Evolutionary conservation across 2,888 invertebrate species (phyloP).

Genomic region (Ethmia dodecea): DNA sequence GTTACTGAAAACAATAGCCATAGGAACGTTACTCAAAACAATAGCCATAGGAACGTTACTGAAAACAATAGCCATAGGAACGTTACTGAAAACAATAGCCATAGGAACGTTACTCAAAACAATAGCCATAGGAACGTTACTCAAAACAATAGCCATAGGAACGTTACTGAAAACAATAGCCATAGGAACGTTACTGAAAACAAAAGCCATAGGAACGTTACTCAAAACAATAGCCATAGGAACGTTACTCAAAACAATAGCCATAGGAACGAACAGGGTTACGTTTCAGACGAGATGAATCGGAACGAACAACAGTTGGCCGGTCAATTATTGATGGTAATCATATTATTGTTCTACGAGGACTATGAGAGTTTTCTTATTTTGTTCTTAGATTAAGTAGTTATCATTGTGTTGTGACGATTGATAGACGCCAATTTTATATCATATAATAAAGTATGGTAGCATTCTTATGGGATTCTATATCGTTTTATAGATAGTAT

Average conservation of each 20-base stretch:
- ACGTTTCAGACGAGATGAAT: no score
- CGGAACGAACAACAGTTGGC: no score
- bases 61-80: no score
- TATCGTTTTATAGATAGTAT: no score
- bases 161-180: constrained; percentile 25
- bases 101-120: no score
- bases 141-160: constrained; percentile 26
- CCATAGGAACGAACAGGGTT: constrained; percentile 33
- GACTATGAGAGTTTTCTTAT: constrained; percentile 42
- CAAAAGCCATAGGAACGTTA: constrained; percentile 28
- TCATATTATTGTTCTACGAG: constrained; percentile 48
- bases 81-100: constrained; percentile 22
- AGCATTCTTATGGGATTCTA: not conserved
- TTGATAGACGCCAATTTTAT: not conserved
- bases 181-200: constrained; percentile 26
- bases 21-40: constrained; percentile 17
- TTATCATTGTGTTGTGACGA: constrained; percentile 6
- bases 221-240: no score
- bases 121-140: no score
- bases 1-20: no score
- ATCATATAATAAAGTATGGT: not conserved
- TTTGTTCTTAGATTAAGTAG: constrained; percentile 29
- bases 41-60: constrained; percentile 31
- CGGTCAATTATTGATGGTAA: constrained; percentile 58
- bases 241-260: constrained; percentile 20